Evolutionary conservation across 2,113 vertebrate species (phyloP).

Genomic region (Orthonyx spaldingii): DNA sequence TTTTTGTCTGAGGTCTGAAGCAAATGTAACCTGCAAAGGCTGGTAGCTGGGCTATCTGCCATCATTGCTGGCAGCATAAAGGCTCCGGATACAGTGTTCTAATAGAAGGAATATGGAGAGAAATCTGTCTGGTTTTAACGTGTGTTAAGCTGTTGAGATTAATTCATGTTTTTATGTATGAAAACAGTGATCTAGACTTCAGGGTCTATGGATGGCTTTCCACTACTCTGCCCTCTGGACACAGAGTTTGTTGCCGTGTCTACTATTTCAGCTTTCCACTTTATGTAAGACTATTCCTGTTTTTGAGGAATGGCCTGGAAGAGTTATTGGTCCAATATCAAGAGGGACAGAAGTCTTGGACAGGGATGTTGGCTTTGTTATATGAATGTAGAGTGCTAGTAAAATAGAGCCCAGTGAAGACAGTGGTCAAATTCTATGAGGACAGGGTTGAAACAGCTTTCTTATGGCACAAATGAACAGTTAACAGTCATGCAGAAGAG

Average conservation of each 20-base stretch:
- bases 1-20: conserved; percentile 33
- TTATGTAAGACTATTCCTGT: rapidly evolving
- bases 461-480: background rate
- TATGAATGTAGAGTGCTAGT: background rate
- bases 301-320: background rate
- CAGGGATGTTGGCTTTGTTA: background rate
- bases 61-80: conserved; percentile 42
- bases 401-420: background rate
- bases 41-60: conserved; percentile 58
- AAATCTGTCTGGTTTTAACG: conserved; percentile 30
- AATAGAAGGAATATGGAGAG: conserved; percentile 10
- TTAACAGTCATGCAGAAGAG: background rate
- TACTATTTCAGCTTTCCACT: background rate
- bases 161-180: background rate
- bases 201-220: background rate
- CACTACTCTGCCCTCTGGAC: background rate
- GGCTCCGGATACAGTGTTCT: background rate
- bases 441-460: background rate
- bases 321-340: background rate
- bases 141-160: background rate
- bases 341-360: background rate
- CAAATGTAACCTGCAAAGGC: conserved; percentile 53
- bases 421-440: background rate
- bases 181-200: background rate
- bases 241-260: background rate